Conservation (phyloP, 1,140 invertebrate species). For the Drosophila eugracilis region DNA sequence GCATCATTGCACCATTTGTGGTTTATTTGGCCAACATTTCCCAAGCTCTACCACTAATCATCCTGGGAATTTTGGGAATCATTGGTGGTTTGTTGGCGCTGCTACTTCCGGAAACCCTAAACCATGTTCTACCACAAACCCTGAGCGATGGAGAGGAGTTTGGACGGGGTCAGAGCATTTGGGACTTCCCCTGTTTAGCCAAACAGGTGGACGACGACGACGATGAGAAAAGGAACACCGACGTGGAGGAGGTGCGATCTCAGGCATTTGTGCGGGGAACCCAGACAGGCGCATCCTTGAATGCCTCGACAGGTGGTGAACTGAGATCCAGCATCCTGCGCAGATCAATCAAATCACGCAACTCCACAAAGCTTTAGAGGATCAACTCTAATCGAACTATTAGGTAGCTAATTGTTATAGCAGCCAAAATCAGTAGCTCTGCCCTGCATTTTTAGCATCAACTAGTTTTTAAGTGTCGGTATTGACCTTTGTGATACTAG, state of each 20-base stretch:
- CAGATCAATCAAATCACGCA: conserved; percentile 79
- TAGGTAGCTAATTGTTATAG: conserved; percentile 41
- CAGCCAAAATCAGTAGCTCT: conserved; percentile 29
- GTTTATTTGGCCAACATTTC: conserved; percentile 91
- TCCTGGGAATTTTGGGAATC: conserved; percentile 91
- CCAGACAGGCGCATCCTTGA: conserved; percentile 85
- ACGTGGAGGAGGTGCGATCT: conserved; percentile 69
- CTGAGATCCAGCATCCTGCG: conserved; percentile 89
- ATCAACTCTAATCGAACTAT: background rate
- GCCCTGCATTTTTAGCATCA: conserved; percentile 55
- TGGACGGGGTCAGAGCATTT: conserved; percentile 91
- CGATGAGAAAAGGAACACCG: conserved; percentile 56
- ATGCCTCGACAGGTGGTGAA: conserved; percentile 88
- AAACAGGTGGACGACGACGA: conserved; percentile 69
- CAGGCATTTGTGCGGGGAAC: conserved; percentile 76
- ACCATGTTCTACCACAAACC: conserved; percentile 92
- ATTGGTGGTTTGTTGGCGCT: conserved; percentile 90
- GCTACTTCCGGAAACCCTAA: conserved; percentile 92
- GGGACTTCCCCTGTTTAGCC: conserved; percentile 90
- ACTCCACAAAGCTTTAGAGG: conserved; percentile 69
- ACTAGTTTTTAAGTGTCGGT: conserved; percentile 39
- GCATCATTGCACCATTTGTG: conserved; percentile 92
- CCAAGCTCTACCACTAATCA: conserved; percentile 89
- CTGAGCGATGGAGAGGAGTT: conserved; percentile 94
- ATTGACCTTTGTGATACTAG: conserved; percentile 49